Evolutionary conservation across 2,113 vertebrate species (phyloP).

Genomic region (Seriola quinqueradiata): DNA sequence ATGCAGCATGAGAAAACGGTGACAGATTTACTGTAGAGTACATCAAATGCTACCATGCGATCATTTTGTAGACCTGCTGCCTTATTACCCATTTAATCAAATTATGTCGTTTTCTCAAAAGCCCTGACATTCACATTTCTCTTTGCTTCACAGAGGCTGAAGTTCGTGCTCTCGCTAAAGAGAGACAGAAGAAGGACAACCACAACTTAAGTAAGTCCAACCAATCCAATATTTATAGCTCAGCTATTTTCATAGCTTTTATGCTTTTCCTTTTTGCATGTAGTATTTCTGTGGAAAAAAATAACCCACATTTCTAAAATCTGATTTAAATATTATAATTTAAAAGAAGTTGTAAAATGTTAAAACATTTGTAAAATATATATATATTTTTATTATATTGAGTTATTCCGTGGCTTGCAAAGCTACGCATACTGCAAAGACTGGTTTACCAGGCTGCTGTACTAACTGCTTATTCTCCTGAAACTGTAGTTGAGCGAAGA

Average conservation of each 20-base stretch:
- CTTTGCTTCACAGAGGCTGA: conserved; percentile 76
- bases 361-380: neutral
- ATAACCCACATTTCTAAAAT: too few species aligned
- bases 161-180: conserved; percentile 86
- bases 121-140: neutral
- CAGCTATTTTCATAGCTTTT: too few species aligned
- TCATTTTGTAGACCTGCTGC: neutral
- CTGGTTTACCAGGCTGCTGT: neutral
- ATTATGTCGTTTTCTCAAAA: neutral
- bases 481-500: conserved; percentile 89
- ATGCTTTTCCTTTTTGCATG: too few species aligned
- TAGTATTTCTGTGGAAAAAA: too few species aligned
- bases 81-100: neutral
- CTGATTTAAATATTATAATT: neutral
- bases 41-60: neutral
- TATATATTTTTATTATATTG: neutral
- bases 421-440: neutral
- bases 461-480: neutral
- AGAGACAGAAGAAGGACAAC: conserved; percentile 96
- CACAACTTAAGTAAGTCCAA: conserved; percentile 93
- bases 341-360: neutral
- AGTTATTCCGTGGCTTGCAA: neutral
- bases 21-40: neutral
- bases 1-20: neutral
- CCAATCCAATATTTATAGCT: neutral